Evolutionary conservation across 2,888 invertebrate genomes (phyloP).

Genomic region (Andrena chrysosceles): DNA sequence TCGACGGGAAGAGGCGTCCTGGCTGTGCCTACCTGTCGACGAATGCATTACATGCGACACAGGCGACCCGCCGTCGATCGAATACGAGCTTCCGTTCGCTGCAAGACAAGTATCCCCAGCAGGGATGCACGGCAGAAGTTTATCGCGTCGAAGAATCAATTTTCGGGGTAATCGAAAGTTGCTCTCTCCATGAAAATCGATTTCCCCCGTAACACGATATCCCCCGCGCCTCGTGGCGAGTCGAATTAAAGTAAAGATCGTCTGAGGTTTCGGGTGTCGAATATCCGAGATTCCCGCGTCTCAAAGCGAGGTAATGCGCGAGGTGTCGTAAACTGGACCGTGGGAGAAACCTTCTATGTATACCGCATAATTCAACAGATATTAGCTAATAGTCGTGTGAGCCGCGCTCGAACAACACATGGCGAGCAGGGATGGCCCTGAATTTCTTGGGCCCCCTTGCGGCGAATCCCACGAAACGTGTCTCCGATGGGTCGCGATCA

Average conservation of each 20-base stretch:
- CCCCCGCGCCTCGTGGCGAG: no score
- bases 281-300: neutral
- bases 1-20: neutral
- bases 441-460: slow-evolving; percentile 43
- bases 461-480: slow-evolving; percentile 41
- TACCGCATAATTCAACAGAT: slow-evolving; percentile 68
- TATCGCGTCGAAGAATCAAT: neutral
- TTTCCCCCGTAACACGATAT: no score
- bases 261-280: neutral
- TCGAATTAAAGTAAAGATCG: neutral
- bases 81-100: neutral
- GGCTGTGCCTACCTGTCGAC: slow-evolving; percentile 3
- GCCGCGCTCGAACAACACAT: slow-evolving; percentile 56
- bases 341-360: slow-evolving; percentile 62
- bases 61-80: neutral
- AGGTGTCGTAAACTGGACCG: slow-evolving; percentile 44
- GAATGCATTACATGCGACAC: neutral
- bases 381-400: slow-evolving; percentile 69
- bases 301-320: neutral
- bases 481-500: neutral
- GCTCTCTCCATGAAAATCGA: no score
- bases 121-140: neutral
- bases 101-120: neutral
- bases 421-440: slow-evolving; percentile 33
- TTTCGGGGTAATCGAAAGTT: no score